Evolutionary conservation across 1,140 invertebrate genomes (phyloP).

Genomic region (Trichoplusia ni): DNA sequence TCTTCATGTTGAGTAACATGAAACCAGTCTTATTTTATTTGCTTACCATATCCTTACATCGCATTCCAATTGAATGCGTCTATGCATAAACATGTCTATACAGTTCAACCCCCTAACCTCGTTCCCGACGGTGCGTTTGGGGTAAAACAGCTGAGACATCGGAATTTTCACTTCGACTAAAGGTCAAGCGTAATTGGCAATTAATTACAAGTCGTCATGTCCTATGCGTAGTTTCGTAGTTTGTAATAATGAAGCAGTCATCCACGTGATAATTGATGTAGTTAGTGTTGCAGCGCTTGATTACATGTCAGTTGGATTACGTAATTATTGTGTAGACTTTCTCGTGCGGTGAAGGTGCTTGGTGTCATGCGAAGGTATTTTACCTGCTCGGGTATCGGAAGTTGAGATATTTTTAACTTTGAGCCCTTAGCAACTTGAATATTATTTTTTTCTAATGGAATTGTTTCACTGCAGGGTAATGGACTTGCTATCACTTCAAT

Average conservation of each 20-base stretch:
- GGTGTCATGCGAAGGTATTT: background rate
- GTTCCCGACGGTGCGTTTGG: background rate
- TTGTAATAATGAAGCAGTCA: constrained; percentile 46
- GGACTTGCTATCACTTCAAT: too few relatives aligned
- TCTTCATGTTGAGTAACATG: too few relatives aligned
- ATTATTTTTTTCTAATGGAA: too few relatives aligned
- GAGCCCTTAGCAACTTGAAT: too few relatives aligned
- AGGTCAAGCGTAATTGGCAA: constrained; percentile 52
- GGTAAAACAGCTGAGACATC: constrained; percentile 34
- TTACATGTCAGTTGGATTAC: constrained; percentile 32
- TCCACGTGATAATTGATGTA: constrained; percentile 35
- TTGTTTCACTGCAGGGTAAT: too few relatives aligned
- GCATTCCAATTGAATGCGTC: too few relatives aligned
- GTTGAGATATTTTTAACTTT: background rate
- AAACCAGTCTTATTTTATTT: too few relatives aligned
- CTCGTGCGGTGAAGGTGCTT: background rate
- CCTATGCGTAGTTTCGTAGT: constrained; percentile 34
- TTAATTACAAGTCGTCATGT: constrained; percentile 54
- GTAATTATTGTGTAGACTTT: constrained; percentile 26
- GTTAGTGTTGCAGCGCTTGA: constrained; percentile 34
- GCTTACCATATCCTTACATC: too few relatives aligned
- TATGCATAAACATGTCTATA: background rate
- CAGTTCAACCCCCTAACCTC: background rate
- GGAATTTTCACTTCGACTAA: constrained; percentile 32
- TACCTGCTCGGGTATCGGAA: background rate